Evolutionary conservation across 2,888 invertebrate species (phyloP).

Genomic region (Caradrina clavipalpis): DNA sequence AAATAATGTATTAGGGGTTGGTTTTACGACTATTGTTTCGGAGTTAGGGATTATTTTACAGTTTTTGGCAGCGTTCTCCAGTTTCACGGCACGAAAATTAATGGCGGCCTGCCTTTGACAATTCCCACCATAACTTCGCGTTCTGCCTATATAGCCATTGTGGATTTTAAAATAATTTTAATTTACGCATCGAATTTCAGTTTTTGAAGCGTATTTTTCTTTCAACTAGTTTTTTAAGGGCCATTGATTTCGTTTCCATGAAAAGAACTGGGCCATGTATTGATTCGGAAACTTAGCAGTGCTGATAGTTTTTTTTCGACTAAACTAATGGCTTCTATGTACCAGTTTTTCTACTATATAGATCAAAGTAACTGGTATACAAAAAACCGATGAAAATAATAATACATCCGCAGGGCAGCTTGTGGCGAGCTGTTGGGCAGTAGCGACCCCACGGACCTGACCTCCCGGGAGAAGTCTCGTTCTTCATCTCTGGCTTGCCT

Average conservation of each 20-base stretch:
- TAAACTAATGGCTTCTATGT: background rate
- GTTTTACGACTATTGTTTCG: slow-evolving; percentile 69
- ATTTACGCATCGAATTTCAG: slow-evolving; percentile 21
- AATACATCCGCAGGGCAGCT: too few species aligned
- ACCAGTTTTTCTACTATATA: too few species aligned
- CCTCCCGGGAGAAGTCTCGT: too few species aligned
- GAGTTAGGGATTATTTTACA: slow-evolving; percentile 73
- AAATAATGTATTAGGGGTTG: slow-evolving; percentile 63
- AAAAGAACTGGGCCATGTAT: slow-evolving; percentile 16
- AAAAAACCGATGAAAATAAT: too few species aligned
- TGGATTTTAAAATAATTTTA: slow-evolving; percentile 46
- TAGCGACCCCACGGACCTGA: too few species aligned
- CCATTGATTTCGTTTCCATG: slow-evolving; percentile 19
- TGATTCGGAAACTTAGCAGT: background rate
- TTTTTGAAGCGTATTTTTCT: slow-evolving; percentile 18
- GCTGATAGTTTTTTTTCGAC: background rate
- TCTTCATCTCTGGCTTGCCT: too few species aligned
- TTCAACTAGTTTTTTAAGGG: slow-evolving; percentile 3
- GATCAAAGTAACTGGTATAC: too few species aligned
- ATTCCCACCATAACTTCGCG: slow-evolving; percentile 67
- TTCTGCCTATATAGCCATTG: slow-evolving; percentile 56
- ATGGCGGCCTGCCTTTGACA: slow-evolving; percentile 76
- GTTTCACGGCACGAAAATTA: slow-evolving; percentile 65
- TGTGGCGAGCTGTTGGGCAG: too few species aligned
- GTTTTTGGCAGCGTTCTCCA: slow-evolving; percentile 71